phyloP scores from a whole-genome alignment of 1,140 invertebrate genomes.

The Frieseomelitta varia region DNA sequence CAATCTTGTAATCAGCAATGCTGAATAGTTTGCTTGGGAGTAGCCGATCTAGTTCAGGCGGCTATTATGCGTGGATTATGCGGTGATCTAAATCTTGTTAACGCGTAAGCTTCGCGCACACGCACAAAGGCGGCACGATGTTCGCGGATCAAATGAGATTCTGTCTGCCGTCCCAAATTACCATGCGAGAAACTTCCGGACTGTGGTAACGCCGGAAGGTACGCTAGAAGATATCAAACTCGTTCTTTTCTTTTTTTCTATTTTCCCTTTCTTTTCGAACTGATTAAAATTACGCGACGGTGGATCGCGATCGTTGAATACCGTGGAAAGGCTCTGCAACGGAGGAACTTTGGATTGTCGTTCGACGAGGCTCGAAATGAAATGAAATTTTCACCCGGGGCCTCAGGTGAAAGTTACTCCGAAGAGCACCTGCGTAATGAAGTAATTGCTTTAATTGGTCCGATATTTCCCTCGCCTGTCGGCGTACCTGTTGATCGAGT shows the following conservation, averaged over 20 bases:
- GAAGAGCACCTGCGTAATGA: constrained; percentile 6
- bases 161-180: background rate
- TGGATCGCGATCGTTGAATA: background rate
- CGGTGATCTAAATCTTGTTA: constrained; percentile 45
- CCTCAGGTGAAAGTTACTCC: constrained; percentile 12
- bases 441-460: constrained; percentile 38
- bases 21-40: constrained; percentile 19
- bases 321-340: too few species aligned
- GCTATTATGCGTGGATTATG: constrained; percentile 38
- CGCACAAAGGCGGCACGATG: background rate
- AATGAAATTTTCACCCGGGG: constrained; percentile 17
- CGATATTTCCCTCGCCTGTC: background rate
- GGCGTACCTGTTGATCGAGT: constrained; percentile 40
- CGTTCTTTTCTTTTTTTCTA: too few species aligned
- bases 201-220: background rate
- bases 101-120: constrained; percentile 19
- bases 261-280: too few species aligned
- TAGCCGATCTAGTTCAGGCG: constrained; percentile 2
- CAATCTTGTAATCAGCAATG: constrained; percentile 35
- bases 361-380: too few species aligned
- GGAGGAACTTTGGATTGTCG: background rate
- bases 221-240: background rate
- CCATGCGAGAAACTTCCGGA: background rate
- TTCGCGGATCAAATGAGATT: background rate
- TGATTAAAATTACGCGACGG: background rate